Percentiles rank a stretch among this genome's conserved stretches.
phyloP scores from a whole-genome alignment of 2,113 vertebrate genomes.

The Cercocebus atys region DNA sequence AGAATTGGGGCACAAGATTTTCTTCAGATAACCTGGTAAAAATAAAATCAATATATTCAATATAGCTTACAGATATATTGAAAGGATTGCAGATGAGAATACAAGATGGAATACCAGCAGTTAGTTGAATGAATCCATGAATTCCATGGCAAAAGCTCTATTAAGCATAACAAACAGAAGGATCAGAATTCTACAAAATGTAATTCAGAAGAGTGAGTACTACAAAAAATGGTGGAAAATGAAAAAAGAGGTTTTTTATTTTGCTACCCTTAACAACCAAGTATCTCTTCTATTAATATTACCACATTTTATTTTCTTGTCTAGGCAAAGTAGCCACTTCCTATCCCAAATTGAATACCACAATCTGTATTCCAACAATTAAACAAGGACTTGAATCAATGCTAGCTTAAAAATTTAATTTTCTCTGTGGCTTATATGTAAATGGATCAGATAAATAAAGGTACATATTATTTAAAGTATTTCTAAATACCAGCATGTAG shows the following conservation, averaged over 20 bases:
- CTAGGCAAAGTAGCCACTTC: constrained; percentile 31
- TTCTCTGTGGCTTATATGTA: neutral
- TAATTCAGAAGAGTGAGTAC: neutral
- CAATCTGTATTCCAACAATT: constrained; percentile 23
- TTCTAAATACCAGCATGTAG: constrained; percentile 19
- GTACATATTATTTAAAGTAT: constrained; percentile 62
- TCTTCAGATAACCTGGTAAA: neutral
- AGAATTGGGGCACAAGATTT: constrained; percentile 20
- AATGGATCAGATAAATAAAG: constrained; percentile 59
- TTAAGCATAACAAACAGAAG: neutral
- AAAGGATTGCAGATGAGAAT: neutral
- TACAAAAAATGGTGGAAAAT: neutral
- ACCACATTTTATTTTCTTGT: constrained; percentile 37
- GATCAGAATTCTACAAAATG: neutral
- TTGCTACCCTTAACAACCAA: neutral
- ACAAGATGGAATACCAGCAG: neutral
- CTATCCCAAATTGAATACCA: constrained; percentile 34
- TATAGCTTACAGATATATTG: neutral
- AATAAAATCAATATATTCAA: constrained; percentile 3
- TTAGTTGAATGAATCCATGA: constrained; percentile 1
- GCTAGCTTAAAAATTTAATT: constrained; percentile 21
- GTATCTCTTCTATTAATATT: neutral
- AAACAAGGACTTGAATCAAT: neutral
- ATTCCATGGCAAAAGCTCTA: neutral
- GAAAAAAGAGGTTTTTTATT: neutral